A percentile compares a stretch with the other conserved stretches of the same genome.
Conservation (phyloP, 2,797 vertebrate genomes). For the Myotis planiceps region DNA sequence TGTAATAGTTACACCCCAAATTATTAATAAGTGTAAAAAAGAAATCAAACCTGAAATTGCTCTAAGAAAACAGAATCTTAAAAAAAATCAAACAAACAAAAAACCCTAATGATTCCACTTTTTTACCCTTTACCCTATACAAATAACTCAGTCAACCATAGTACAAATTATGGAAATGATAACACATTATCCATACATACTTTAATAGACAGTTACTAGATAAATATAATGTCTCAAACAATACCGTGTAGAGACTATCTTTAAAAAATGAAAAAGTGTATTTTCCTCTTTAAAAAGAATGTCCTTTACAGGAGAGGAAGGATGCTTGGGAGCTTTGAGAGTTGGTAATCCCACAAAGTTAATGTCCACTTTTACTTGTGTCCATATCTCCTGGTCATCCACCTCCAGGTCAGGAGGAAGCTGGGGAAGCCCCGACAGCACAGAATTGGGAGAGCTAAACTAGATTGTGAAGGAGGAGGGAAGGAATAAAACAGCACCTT, state of each 20-base stretch:
- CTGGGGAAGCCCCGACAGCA: neutral
- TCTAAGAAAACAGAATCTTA: neutral
- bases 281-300: neutral
- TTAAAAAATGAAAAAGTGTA: neutral
- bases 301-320: neutral
- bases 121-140: neutral
- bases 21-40: neutral
- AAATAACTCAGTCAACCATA: neutral
- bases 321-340: neutral
- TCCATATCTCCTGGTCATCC: neutral
- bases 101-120: neutral
- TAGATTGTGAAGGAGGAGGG: neutral
- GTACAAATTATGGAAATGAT: neutral
- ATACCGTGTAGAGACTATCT: neutral
- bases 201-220: slow-evolving; percentile 1
- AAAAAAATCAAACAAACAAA: neutral
- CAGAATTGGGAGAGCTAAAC: neutral
- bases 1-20: neutral
- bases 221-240: neutral
- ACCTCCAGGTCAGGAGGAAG: neutral
- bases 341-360: neutral
- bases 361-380: neutral
- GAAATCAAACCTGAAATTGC: neutral
- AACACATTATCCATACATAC: neutral
- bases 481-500: neutral